phyloP scores from a whole-genome alignment of 2,888 invertebrate genomes.

The Nemotelus pantherinus region DNA sequence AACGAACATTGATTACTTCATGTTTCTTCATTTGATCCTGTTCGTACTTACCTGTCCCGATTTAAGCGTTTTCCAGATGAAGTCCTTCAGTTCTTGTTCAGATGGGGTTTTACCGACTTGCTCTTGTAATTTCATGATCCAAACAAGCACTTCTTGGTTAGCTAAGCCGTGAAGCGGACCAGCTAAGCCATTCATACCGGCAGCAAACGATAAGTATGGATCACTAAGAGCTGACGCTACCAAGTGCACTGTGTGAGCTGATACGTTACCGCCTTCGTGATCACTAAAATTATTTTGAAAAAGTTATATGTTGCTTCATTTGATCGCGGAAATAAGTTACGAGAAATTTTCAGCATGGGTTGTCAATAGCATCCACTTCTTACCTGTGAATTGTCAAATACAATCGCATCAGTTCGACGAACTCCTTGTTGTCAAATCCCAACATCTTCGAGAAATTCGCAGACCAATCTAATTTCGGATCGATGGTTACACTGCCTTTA shows the following conservation, averaged over 20 bases:
- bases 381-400: slow-evolving; percentile 83
- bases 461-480: slow-evolving; percentile 83
- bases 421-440: slow-evolving; percentile 76
- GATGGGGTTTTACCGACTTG: slow-evolving; percentile 86
- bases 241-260: slow-evolving; percentile 87
- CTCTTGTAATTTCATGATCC: slow-evolving; percentile 89
- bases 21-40: not conserved
- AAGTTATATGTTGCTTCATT: not conserved
- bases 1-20: slow-evolving; percentile 11
- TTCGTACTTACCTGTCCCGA: slow-evolving; percentile 71
- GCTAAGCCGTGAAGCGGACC: slow-evolving; percentile 91
- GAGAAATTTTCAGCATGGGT: not conserved
- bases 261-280: slow-evolving; percentile 91
- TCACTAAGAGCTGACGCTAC: slow-evolving; percentile 89
- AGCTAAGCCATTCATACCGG: slow-evolving; percentile 87
- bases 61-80: slow-evolving; percentile 95
- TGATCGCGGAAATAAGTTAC: not conserved
- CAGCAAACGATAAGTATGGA: slow-evolving; percentile 85
- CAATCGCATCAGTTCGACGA: slow-evolving; percentile 84
- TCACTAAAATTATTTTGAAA: slow-evolving; percentile 65
- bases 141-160: slow-evolving; percentile 92
- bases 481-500: slow-evolving; percentile 80
- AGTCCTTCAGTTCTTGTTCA: slow-evolving; percentile 93
- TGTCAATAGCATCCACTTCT: not conserved
- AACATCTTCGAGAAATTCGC: slow-evolving; percentile 85